phyloP scores from a whole-genome alignment of 2,888 invertebrate species.

The Mongoloraphidia duomilia region DNA sequence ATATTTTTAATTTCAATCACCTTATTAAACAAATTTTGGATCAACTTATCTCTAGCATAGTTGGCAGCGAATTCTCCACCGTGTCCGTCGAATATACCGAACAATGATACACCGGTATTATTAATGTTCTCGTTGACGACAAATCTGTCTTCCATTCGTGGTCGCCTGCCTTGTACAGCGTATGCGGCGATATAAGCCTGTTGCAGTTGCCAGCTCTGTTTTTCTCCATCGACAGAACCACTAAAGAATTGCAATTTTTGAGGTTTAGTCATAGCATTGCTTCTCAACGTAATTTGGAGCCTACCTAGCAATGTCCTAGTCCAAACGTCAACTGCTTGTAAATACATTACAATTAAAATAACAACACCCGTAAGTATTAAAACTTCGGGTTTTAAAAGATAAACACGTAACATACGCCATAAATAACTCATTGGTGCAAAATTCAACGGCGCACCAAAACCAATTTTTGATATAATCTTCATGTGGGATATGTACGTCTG shows the following conservation, averaged over 20 bases:
- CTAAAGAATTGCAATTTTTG: slow-evolving; percentile 41
- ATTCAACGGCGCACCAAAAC: slow-evolving; percentile 65
- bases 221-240: slow-evolving; percentile 36
- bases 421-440: slow-evolving; percentile 53
- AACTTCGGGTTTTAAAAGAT: slow-evolving; percentile 68
- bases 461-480: slow-evolving; percentile 69
- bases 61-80: slow-evolving; percentile 92
- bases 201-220: slow-evolving; percentile 61
- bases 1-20: slow-evolving; percentile 58
- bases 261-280: slow-evolving; percentile 36
- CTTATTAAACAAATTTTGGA: slow-evolving; percentile 64
- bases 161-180: slow-evolving; percentile 79
- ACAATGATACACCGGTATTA: slow-evolving; percentile 71
- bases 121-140: slow-evolving; percentile 76
- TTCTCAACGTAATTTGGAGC: slow-evolving; percentile 50
- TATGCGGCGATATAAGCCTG: slow-evolving; percentile 68
- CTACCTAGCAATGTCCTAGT: slow-evolving; percentile 58
- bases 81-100: slow-evolving; percentile 90
- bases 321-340: slow-evolving; percentile 74
- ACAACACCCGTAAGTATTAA: slow-evolving; percentile 55
- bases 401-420: slow-evolving; percentile 65
- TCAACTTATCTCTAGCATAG: slow-evolving; percentile 77
- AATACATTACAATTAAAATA: slow-evolving; percentile 59
- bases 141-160: slow-evolving; percentile 90
- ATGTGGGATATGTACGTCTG: slow-evolving; percentile 77